Conservation (phyloP, 2,888 invertebrate genomes). For the Acanthococcus lagerstroemiae region DNA sequence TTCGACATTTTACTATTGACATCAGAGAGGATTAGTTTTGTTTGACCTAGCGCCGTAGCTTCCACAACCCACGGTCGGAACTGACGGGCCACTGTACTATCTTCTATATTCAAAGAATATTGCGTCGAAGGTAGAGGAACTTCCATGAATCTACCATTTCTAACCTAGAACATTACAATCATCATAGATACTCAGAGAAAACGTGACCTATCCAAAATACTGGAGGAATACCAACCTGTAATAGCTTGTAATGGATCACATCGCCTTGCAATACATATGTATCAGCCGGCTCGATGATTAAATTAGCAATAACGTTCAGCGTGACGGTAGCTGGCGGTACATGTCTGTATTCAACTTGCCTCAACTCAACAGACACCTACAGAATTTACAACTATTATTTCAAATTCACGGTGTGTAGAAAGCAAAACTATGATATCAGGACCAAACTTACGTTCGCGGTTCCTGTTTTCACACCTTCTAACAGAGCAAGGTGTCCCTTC, state of each 20-base stretch:
- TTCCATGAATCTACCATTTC: constrained; percentile 55
- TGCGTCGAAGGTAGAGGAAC: constrained; percentile 58
- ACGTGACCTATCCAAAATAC: background rate
- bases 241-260: constrained; percentile 58
- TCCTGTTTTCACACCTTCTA: constrained; percentile 81
- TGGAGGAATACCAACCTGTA: constrained; percentile 46
- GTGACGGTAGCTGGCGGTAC: constrained; percentile 55
- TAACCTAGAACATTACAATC: constrained; percentile 43
- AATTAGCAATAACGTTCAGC: constrained; percentile 83
- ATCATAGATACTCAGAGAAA: constrained; percentile 15
- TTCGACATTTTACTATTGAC: constrained; percentile 45
- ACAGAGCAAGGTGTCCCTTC: constrained; percentile 68
- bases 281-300: constrained; percentile 82
- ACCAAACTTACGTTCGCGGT: constrained; percentile 56
- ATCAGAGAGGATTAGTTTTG: constrained; percentile 52
- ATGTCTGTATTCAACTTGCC: constrained; percentile 50
- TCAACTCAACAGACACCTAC: constrained; percentile 51
- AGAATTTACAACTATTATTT: constrained; percentile 30
- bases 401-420: background rate
- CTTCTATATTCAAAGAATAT: constrained; percentile 60
- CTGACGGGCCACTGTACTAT: constrained; percentile 47
- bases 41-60: constrained; percentile 48
- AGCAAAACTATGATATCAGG: background rate
- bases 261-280: constrained; percentile 72
- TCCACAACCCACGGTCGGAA: constrained; percentile 44